A percentile compares a stretch with the other conserved stretches of the same genome.
These are phyloP conservation scores for Gallinago solitaria DNA, from an alignment of 2,797 vertebrate genomes.

Conservation along the genomic window DNA sequence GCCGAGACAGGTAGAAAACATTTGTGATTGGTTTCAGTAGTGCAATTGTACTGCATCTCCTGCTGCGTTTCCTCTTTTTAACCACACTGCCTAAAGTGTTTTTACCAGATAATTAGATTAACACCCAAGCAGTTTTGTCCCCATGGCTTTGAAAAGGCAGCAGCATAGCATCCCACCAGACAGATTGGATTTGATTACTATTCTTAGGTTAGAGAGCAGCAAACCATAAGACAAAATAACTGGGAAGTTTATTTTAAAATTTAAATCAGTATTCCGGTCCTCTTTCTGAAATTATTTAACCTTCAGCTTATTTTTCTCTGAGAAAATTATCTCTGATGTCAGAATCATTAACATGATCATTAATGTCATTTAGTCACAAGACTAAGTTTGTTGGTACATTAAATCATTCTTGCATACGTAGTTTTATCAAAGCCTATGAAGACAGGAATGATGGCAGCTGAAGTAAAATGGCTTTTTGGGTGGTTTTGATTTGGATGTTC, in stretches of 20 bases:
- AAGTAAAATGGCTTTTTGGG: not conserved
- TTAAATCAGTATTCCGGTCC: not conserved
- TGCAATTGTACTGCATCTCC: not conserved
- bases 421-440: not conserved
- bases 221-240: not conserved
- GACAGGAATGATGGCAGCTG: not conserved
- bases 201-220: conserved; percentile 37
- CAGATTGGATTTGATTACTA: conserved; percentile 1
- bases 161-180: conserved; percentile 1
- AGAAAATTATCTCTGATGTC: not conserved
- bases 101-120: conserved; percentile 51
- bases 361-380: not conserved
- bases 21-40: conserved; percentile 14
- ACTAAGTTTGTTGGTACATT: not conserved
- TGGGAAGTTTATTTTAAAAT: not conserved
- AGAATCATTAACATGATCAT: not conserved
- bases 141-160: not conserved
- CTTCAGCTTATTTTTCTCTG: conserved; percentile 2
- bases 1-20: not conserved
- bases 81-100: conserved; percentile 27
- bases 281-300: conserved; percentile 10
- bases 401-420: not conserved
- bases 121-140: not conserved
- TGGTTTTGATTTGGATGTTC: not conserved
- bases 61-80: conserved; percentile 32